A percentile compares a stretch with the other conserved stretches of the same genome.
phyloP scores from a whole-genome alignment of 2,888 invertebrate species.

The Idaea dimidiata region DNA sequence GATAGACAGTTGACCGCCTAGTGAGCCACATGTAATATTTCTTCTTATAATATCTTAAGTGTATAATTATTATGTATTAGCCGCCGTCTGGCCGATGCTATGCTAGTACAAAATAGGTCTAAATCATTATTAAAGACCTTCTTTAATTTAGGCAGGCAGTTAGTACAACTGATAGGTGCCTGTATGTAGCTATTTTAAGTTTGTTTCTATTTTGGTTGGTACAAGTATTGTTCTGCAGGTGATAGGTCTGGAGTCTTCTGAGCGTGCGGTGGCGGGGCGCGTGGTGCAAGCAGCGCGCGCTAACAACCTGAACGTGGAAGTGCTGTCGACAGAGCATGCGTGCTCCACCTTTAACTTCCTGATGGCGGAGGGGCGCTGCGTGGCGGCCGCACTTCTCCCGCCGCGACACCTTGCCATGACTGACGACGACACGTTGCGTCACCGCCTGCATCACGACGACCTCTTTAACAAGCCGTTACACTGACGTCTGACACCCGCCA shows the following conservation, averaged over 20 bases:
- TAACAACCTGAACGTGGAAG: slow-evolving; percentile 84
- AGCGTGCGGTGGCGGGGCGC: slow-evolving; percentile 33
- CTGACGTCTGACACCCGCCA: too few relatives aligned
- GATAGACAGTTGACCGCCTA: too few relatives aligned
- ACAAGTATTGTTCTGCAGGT: slow-evolving; percentile 38
- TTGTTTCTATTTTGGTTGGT: background rate
- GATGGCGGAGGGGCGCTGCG: slow-evolving; percentile 88
- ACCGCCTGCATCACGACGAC: slow-evolving; percentile 78
- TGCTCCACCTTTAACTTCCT: slow-evolving; percentile 95
- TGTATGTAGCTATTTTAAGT: slow-evolving; percentile 6
- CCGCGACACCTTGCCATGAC: slow-evolving; percentile 75
- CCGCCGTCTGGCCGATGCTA: too few relatives aligned
- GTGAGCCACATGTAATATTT: too few relatives aligned
- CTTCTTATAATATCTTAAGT: too few relatives aligned
- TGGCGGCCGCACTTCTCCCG: slow-evolving; percentile 86
- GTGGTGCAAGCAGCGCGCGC: slow-evolving; percentile 46
- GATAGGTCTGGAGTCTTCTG: slow-evolving; percentile 54
- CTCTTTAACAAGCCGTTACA: slow-evolving; percentile 52
- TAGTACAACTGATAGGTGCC: too few relatives aligned
- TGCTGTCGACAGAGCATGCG: slow-evolving; percentile 91
- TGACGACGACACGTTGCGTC: slow-evolving; percentile 81
- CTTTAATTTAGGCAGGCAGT: too few relatives aligned
- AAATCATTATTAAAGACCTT: too few relatives aligned
- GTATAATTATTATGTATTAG: too few relatives aligned
- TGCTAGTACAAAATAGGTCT: too few relatives aligned